Conservation (phyloP, 2,113 vertebrate species). For the Macheiramphus alcinus region DNA sequence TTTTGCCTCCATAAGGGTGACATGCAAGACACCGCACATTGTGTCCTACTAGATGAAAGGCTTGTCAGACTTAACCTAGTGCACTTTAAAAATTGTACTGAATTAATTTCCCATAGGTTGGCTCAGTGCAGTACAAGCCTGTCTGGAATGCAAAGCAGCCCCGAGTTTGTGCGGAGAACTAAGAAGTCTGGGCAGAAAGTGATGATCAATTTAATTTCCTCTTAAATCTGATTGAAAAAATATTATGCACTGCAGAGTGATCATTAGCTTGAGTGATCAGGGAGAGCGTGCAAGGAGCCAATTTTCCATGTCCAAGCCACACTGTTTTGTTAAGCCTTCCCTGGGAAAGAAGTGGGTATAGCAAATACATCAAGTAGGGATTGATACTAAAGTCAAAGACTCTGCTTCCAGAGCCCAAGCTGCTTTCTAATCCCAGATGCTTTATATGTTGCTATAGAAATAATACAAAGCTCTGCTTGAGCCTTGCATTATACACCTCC, state of each 20-base stretch:
- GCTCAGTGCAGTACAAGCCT: neutral
- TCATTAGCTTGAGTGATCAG: neutral
- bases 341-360: neutral
- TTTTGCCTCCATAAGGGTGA: neutral
- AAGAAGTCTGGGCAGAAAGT: neutral
- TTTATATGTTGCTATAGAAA: neutral
- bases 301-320: too few relatives aligned
- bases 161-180: neutral
- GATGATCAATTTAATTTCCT: constrained; percentile 4
- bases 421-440: neutral
- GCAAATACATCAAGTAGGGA: neutral
- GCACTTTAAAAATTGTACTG: neutral
- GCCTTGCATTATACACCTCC: neutral
- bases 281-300: neutral
- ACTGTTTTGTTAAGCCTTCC: neutral
- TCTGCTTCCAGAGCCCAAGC: neutral
- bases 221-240: neutral
- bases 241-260: neutral
- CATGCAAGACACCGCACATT: neutral
- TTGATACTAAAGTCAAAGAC: neutral
- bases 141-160: constrained; percentile 43
- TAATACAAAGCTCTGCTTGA: neutral
- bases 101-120: neutral
- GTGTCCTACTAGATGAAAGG: neutral
- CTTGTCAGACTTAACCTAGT: neutral